Percentiles rank a stretch among this genome's conserved stretches.
Evolutionary conservation across 2,113 vertebrate species (phyloP).

Genomic region (Pagrus major): DNA sequence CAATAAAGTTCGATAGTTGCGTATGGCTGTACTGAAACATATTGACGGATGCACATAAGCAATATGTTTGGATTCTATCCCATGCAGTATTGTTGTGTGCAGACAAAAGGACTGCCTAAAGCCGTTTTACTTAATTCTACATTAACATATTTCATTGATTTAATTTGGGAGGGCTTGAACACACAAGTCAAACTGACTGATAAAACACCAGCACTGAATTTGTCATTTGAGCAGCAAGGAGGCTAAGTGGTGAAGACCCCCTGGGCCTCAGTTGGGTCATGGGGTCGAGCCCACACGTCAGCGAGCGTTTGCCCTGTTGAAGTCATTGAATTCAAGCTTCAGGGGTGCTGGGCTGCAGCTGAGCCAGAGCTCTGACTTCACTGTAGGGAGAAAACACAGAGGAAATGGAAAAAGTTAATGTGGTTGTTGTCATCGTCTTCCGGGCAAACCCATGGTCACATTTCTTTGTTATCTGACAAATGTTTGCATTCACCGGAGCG

Average conservation of each 20-base stretch:
- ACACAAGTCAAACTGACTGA: constrained; percentile 15
- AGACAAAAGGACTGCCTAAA: background rate
- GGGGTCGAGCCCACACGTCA: constrained; percentile 56
- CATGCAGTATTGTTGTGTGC: background rate
- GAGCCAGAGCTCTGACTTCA: background rate
- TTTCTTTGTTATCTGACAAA: constrained; percentile 8
- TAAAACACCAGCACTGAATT: constrained; percentile 2
- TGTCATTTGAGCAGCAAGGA: constrained; percentile 29
- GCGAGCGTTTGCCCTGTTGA: constrained; percentile 27
- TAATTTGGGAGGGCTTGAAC: constrained; percentile 1
- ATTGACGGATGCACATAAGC: too few relatives aligned
- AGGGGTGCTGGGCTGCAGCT: constrained; percentile 17
- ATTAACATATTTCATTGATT: background rate
- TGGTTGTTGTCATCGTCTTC: background rate
- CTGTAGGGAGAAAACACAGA: background rate
- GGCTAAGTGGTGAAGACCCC: constrained; percentile 39
- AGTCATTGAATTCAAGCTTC: constrained; percentile 36
- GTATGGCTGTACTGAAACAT: too few relatives aligned
- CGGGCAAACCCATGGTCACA: background rate
- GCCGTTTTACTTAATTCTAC: background rate
- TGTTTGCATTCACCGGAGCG: background rate
- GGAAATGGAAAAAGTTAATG: background rate
- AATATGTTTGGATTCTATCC: too few relatives aligned
- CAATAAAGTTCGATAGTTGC: background rate
- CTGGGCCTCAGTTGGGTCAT: constrained; percentile 33